These are phyloP conservation scores for Trematomus bernacchii DNA, from an alignment of 2,797 vertebrate species.

Conservation along the genomic window DNA sequence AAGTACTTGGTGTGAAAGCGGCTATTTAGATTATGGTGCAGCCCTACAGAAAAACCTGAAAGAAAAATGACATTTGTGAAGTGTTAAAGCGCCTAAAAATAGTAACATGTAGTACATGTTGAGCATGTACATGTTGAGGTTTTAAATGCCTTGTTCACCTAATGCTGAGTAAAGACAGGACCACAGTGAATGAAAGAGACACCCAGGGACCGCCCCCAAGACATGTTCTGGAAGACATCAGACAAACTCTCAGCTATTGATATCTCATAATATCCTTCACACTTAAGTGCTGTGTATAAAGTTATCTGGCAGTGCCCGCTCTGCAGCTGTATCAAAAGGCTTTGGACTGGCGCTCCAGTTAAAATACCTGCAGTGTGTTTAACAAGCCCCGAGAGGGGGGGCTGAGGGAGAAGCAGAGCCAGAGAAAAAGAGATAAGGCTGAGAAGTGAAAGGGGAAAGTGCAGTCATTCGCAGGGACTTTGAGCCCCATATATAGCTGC, in stretches of 20 bases:
- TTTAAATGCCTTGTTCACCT: conserved; percentile 4
- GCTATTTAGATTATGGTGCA: too few relatives aligned
- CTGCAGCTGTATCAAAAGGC: conserved; percentile 36
- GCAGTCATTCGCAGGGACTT: conserved; percentile 72
- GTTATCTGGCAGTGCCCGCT: conserved; percentile 32
- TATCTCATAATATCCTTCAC: conserved; percentile 26
- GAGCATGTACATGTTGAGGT: too few relatives aligned
- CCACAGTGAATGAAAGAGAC: conserved; percentile 3
- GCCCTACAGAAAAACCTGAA: too few relatives aligned
- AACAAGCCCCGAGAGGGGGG: conserved; percentile 50
- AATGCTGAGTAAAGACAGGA: conserved; percentile 14
- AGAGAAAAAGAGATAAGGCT: conserved; percentile 65
- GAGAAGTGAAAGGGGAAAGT: conserved; percentile 72
- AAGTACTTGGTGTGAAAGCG: too few relatives aligned
- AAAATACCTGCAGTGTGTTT: conserved; percentile 73
- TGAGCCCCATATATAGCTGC: conserved; percentile 74
- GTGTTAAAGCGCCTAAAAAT: too few relatives aligned
- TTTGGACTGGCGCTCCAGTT: conserved; percentile 39
- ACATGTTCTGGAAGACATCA: conserved; percentile 44
- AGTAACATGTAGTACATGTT: too few relatives aligned
- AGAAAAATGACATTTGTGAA: too few relatives aligned
- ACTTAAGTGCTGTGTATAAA: conserved; percentile 37
- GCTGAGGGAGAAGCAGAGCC: conserved; percentile 36
- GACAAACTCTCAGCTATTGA: conserved; percentile 12
- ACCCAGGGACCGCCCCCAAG: not conserved